Evolutionary conservation across 2,113 vertebrate genomes (phyloP), one percentile per base, ranked within the genome.

Genomic region (Tricholaema leucomelas): DNA sequence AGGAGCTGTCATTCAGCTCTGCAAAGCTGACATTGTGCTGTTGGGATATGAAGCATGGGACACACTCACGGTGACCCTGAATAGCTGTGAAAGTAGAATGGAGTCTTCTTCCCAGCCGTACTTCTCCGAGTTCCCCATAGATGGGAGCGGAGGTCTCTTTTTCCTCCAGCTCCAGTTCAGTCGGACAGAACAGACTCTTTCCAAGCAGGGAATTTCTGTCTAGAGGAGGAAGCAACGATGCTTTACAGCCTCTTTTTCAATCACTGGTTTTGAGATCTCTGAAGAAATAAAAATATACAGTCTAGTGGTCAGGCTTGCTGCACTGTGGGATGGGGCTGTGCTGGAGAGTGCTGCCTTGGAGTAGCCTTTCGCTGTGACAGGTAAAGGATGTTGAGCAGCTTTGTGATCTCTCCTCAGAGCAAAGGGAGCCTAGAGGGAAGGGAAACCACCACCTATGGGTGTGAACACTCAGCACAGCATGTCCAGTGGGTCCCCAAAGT

Each of bases 91-190:
- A 42, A 46, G 9, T 10, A 64, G n/a, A 28, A 15, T 3, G 2
- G 15, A 5, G 2, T 52, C 16, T 63, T 15, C 8, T 4, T 91
- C 30, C 55, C 44, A 54, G 63, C 9, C 19, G 44, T 94, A 87
- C 81, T 96, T 95, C 94, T 87, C 52, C 17, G 33, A 30, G 72
- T 46, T 91, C 85, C 89, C 94, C 91, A 0, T 82, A 95, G 93
- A 94, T 94, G 91, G 94, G 89, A 87, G 91, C 85, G 94, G 89
- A 94, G 84, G n/a, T 79, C 81, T 95, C 86, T 35, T 94, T 96
- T 96, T 93, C 74, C 30, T 87, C 12, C 60, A 48, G 21, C 27
- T 83, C 35, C 59, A 12, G 48, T 55, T 59, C 10, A 20, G 21
- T 46, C 36, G 78, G 67, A 79, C 12, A 46, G n/a, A 63, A 28